A percentile compares a stretch with the other conserved stretches of the same genome.
These are phyloP conservation scores for Chaunax sp. DNA, from an alignment of 2,797 vertebrate genomes.

Conservation along the genomic window DNA sequence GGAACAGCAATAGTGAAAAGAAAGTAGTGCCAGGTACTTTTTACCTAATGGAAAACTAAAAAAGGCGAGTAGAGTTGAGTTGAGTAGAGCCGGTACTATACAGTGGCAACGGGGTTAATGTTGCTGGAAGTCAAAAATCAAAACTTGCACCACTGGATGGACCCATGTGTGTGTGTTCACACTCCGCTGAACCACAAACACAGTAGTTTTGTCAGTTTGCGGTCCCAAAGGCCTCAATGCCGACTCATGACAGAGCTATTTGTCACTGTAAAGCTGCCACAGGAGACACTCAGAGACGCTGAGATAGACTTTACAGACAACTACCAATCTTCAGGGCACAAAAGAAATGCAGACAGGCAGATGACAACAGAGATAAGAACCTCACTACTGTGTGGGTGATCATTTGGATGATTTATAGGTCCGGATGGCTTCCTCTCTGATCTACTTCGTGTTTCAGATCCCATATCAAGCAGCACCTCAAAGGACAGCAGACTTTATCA, in stretches of 20 bases:
- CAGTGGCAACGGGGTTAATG: too few species aligned
- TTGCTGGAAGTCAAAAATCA: slow-evolving; percentile 22
- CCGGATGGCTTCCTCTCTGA: slow-evolving; percentile 57
- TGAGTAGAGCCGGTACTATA: too few species aligned
- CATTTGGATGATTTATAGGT: slow-evolving; percentile 44
- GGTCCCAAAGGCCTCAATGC: slow-evolving; percentile 18
- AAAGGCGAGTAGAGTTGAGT: too few species aligned
- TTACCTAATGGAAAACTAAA: too few species aligned
- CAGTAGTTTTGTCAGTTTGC: slow-evolving; percentile 15
- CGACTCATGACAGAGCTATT: slow-evolving; percentile 39
- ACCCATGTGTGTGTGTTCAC: not conserved
- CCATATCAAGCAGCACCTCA: slow-evolving; percentile 39
- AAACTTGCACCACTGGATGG: slow-evolving; percentile 19
- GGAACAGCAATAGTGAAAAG: slow-evolving; percentile 24
- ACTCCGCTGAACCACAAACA: slow-evolving; percentile 29
- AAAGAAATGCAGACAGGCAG: slow-evolving; percentile 8
- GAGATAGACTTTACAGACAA: not conserved
- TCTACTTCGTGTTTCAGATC: slow-evolving; percentile 53
- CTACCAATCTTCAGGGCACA: not conserved
- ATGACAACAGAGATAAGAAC: slow-evolving; percentile 17
- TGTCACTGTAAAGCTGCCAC: slow-evolving; percentile 31
- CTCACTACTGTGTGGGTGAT: slow-evolving; percentile 19
- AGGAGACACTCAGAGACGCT: slow-evolving; percentile 11
- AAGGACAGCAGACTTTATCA: slow-evolving; percentile 44
- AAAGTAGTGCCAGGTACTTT: not conserved